phyloP scores from a whole-genome alignment of 2,113 vertebrate species.

The Psilopogon haemacephalus region DNA sequence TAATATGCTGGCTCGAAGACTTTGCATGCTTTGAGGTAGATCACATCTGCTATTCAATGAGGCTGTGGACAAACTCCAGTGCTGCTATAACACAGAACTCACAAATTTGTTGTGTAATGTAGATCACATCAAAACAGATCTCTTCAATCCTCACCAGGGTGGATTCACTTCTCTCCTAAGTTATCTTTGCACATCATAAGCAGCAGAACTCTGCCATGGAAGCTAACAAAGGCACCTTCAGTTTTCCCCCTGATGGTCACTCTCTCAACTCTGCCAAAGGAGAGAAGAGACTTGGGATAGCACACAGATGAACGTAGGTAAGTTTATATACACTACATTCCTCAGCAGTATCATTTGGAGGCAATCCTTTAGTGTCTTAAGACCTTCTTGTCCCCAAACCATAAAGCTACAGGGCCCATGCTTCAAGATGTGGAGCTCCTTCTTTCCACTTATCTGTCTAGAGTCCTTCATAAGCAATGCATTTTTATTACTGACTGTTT shows the following conservation, averaged over 20 bases:
- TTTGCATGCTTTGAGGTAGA: neutral
- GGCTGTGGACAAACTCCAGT: neutral
- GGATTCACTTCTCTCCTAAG: neutral
- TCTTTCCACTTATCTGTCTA: neutral
- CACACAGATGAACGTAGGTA: neutral
- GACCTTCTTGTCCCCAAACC: neutral
- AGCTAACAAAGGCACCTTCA: neutral
- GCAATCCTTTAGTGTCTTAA: neutral
- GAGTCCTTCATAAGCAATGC: neutral
- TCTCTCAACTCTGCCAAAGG: neutral
- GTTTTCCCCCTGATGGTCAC: neutral
- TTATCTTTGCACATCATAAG: neutral
- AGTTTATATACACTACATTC: neutral
- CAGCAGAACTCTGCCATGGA: neutral
- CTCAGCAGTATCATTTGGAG: neutral
- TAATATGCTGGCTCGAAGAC: neutral
- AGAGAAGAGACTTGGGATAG: neutral
- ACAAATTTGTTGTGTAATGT: neutral
- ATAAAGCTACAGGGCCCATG: neutral
- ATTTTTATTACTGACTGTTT: neutral
- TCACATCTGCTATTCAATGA: neutral
- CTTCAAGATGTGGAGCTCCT: neutral
- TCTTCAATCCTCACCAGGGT: neutral
- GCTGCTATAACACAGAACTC: neutral
- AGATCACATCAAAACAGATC: neutral